Base-by-base conservation (phyloP, 2,113 vertebrate species). In the Cervus canadensis region DNA sequence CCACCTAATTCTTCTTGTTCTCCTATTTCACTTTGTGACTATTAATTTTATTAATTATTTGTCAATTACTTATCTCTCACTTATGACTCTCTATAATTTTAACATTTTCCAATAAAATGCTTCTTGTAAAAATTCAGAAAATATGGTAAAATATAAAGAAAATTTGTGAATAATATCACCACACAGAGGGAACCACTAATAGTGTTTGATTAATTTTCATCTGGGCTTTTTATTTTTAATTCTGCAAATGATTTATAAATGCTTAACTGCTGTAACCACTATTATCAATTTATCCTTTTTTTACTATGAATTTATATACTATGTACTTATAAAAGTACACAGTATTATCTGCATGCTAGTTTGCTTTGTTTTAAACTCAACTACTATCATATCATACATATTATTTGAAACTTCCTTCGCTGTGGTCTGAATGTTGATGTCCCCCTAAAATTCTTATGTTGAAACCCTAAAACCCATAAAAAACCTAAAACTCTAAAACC, bases 111-210 rank as follows among this genome's bases (percentile, higher is more conserved):
- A 25, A 95, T 60, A 60, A 84, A 95, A 90, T 74, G 26, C 30
- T 89, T 74, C 62, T n/a, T 84, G 45, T 89, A 57, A 95, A 89
- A 95, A 40, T 89, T 74, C 25, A 84, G 87, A 94, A 87, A 94
- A 87, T 87, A 62, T 2, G 86, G 43, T 94, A 82, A 89, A 94
- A 82, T 71, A 83, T 57, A 71, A 89, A 50, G 60, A 74, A 94
- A 81, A 52, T 19, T 67, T 48, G 33, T 89, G 71, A 26, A 57
- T 76, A 86, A 78, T 59, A 83, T 48, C 50, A 89, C 40, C 30
- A 83, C 12, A 57, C 7, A 57, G 36, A 83, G 82, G 52, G 36
- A 83, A 89, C 50, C 52, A 56, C 28, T 82, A 89, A 62, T 36
- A 83, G 36, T 57, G 15, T 67, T 67, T 89, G 15, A 83, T 50